These are phyloP conservation scores for Psophia crepitans DNA, from an alignment of 2,113 vertebrate species.

Conservation along the genomic window DNA sequence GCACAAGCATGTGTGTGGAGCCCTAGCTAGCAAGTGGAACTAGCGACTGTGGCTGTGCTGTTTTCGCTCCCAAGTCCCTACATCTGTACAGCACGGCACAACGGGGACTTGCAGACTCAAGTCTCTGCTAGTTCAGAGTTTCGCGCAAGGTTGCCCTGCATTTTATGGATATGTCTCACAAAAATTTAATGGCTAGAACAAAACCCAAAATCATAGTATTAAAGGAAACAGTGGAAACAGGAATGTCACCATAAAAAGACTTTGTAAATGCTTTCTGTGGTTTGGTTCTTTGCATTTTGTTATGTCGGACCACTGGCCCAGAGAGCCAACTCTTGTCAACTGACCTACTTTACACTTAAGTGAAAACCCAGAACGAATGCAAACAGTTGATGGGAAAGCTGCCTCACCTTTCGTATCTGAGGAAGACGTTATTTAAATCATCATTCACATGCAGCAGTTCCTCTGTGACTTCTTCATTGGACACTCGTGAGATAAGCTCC, in stretches of 20 bases:
- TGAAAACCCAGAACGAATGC: background rate
- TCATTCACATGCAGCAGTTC: slow-evolving; percentile 96
- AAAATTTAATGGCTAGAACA: background rate
- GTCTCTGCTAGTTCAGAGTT: background rate
- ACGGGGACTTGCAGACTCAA: background rate
- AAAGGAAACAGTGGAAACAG: background rate
- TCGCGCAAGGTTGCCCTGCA: background rate
- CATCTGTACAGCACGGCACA: background rate
- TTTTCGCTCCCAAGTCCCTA: background rate
- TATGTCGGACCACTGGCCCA: background rate
- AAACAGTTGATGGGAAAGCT: background rate
- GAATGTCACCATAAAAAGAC: background rate
- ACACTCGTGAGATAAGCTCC: slow-evolving; percentile 93
- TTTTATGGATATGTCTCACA: background rate
- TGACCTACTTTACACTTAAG: background rate
- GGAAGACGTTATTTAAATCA: slow-evolving; percentile 97
- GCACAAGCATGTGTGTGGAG: background rate
- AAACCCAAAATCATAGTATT: background rate
- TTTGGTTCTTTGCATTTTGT: background rate
- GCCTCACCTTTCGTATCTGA: slow-evolving; percentile 89
- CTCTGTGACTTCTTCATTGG: slow-evolving; percentile 94
- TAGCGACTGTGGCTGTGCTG: background rate
- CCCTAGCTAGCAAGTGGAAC: background rate
- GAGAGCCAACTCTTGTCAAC: background rate
- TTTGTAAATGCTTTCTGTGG: background rate